Evolutionary conservation across 2,888 invertebrate species (phyloP), one percentile per base, ranked within the genome.

Genomic region (Torymus aiolomorphi): DNA sequence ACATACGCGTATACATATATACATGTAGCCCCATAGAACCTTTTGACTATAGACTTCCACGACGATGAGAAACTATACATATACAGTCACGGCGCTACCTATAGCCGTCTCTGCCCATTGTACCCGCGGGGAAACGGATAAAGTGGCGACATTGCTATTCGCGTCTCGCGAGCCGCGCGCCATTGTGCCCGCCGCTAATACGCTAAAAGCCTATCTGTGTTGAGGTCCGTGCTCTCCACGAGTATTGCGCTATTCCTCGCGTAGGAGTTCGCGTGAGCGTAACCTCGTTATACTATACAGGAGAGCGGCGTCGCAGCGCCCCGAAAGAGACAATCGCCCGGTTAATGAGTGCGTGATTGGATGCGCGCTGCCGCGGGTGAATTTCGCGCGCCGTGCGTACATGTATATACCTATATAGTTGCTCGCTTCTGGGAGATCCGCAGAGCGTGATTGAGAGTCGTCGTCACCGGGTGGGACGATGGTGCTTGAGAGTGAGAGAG

Each of bases 151-250:
- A 89, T 90, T 89, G 88, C 88, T 87, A 89, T 90, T 89, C 89
- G 84, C 86, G 85, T 85, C 87, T 85, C 87, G 87, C 88, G 88
- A 86, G 86, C 88, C 24, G 16, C 16, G 18, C 87, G 88, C 88
- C 89, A 88, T 88, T 88, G 88, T 87, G 61, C 88, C 87, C 85
- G 31, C 5, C 87, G 88, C 89, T 90, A 89, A 90, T 89, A 89
- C 89, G 90, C 87, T 90, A 90, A 90, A 90, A 90, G 90, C 90
- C 89, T 89, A 90, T 89, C 89, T 89, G 85, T 90, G 89, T 90
- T 88, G 89, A 88, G 87, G 89, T 88, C 88, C 56, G 51, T n/a
- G 16, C 5, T 31, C 31, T 31, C 31, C 31, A 5, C 31, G 51
- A 54, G 31, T 78, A 65, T 24, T 52, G 24, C 51, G 16, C 24